These are phyloP conservation scores for Scleropages formosus DNA, from an alignment of 2,797 vertebrate species.

Conservation along the genomic window DNA sequence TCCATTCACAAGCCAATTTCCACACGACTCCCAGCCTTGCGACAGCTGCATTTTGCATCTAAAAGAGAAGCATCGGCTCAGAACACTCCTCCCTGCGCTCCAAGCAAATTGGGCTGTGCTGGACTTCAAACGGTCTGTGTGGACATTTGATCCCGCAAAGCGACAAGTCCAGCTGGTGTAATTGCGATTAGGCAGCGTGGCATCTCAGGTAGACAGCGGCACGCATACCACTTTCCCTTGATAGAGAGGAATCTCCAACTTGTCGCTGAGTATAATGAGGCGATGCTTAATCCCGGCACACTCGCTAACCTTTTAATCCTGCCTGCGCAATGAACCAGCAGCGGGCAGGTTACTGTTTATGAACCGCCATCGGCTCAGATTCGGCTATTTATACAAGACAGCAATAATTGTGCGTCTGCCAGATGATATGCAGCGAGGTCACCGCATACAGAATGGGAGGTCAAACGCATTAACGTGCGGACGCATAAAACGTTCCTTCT, in stretches of 20 bases:
- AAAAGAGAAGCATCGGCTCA: not conserved
- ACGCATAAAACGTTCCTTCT: slow-evolving; percentile 11
- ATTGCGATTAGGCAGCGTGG: not conserved
- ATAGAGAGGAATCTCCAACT: slow-evolving; percentile 26
- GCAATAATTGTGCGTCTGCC: not conserved
- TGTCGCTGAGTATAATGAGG: slow-evolving; percentile 36
- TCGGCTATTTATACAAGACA: slow-evolving; percentile 21
- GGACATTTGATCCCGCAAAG: not conserved
- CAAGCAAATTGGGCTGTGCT: not conserved
- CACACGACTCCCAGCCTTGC: not conserved
- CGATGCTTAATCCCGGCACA: slow-evolving; percentile 47
- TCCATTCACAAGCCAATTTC: no score
- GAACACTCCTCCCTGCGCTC: not conserved
- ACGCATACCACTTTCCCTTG: not conserved
- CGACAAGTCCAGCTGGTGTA: not conserved
- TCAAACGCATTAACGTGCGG: not conserved
- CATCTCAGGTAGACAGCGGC: not conserved
- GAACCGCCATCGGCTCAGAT: slow-evolving; percentile 33
- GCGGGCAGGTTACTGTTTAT: not conserved
- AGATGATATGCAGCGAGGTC: not conserved
- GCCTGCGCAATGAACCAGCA: not conserved
- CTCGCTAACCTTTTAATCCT: slow-evolving; percentile 49
- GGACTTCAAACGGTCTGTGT: not conserved
- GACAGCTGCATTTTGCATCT: not conserved
- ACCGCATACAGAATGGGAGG: not conserved